Percentiles rank a stretch among this genome's conserved stretches.
These are phyloP conservation scores for Nylanderia fulva DNA, from an alignment of 1,140 invertebrate species.

Conservation along the genomic window DNA sequence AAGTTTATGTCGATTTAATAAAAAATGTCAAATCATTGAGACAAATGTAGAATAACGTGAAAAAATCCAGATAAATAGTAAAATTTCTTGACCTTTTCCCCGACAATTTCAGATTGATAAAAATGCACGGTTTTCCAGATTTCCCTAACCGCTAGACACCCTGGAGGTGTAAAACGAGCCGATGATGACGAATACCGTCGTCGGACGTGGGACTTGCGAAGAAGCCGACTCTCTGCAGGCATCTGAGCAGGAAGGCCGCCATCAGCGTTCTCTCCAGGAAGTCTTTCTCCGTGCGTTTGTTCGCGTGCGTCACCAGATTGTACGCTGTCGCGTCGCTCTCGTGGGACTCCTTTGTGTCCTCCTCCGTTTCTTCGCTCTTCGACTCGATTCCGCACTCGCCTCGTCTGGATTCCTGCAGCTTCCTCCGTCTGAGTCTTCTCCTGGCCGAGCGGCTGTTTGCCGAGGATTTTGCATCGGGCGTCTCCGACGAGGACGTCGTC, in stretches of 20 bases:
- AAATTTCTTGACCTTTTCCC: too few relatives aligned
- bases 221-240: slow-evolving; percentile 88
- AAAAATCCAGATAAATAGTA: too few relatives aligned
- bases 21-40: too few relatives aligned
- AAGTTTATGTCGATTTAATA: too few relatives aligned
- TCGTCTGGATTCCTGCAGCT: slow-evolving; percentile 78
- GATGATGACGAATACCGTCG: slow-evolving; percentile 61
- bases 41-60: too few relatives aligned
- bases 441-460: slow-evolving; percentile 75
- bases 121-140: too few relatives aligned
- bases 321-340: slow-evolving; percentile 85
- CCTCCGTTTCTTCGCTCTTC: not conserved
- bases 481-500: not conserved
- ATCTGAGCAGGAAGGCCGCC: slow-evolving; percentile 91
- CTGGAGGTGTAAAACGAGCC: not conserved
- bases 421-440: slow-evolving; percentile 73
- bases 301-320: slow-evolving; percentile 90
- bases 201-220: slow-evolving; percentile 82
- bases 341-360: slow-evolving; percentile 6
- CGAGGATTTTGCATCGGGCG: not conserved
- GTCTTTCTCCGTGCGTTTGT: slow-evolving; percentile 89
- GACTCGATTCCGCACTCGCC: slow-evolving; percentile 63
- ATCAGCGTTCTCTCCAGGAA: slow-evolving; percentile 92
- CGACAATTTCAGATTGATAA: too few relatives aligned
- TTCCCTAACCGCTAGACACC: too few relatives aligned